Conservation (phyloP, 2,888 invertebrate genomes). For the Lucinisca nassula region DNA sequence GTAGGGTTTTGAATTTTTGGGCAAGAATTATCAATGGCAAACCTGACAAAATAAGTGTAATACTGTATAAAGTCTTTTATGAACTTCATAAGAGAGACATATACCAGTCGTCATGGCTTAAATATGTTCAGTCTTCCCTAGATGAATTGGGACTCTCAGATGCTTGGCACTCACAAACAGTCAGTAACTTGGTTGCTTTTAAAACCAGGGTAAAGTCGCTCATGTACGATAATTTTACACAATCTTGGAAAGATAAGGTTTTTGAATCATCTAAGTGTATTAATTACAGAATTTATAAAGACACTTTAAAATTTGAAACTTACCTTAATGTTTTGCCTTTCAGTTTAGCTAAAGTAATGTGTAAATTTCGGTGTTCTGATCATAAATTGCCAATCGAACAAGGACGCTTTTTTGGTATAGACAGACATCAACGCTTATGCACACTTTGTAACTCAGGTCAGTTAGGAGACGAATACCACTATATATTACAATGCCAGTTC, state of each 20-base stretch:
- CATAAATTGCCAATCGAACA: neutral
- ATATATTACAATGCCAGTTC: neutral
- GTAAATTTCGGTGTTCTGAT: too few relatives aligned
- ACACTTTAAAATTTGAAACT: neutral
- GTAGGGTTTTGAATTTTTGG: constrained; percentile 8
- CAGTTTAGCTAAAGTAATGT: too few relatives aligned
- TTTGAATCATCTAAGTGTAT: too few relatives aligned
- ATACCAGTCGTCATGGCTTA: neutral
- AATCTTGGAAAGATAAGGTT: too few relatives aligned
- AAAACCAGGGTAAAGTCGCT: too few relatives aligned
- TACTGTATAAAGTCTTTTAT: neutral
- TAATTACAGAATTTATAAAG: too few relatives aligned
- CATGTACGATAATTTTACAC: too few relatives aligned
- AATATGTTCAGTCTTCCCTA: neutral
- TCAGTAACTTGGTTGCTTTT: neutral
- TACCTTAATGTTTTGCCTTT: too few relatives aligned
- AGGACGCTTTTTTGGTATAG: neutral
- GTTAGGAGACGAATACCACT: neutral
- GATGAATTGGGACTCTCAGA: neutral
- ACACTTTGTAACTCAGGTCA: neutral
- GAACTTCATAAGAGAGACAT: constrained; percentile 2
- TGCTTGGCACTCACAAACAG: constrained; percentile 2
- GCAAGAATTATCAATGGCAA: neutral
- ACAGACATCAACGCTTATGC: neutral
- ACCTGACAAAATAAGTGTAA: neutral